These are phyloP conservation scores for Drosophila mulleri DNA, from an alignment of 2,888 invertebrate genomes.

Conservation along the genomic window DNA sequence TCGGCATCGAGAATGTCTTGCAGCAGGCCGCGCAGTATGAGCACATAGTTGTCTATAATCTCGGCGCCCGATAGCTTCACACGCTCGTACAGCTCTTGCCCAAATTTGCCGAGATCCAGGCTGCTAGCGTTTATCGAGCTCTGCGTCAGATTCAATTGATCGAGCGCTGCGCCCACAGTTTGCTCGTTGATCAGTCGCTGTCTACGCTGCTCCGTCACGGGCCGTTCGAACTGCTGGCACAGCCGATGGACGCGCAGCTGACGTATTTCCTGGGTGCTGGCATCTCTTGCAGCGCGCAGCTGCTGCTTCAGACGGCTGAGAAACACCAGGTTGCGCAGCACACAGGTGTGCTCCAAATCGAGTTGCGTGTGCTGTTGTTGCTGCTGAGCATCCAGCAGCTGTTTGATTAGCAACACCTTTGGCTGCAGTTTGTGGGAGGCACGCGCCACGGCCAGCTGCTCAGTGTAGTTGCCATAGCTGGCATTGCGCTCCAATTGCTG, in stretches of 20 bases:
- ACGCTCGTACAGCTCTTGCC: constrained; percentile 64
- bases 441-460: constrained; percentile 45
- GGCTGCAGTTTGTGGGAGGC: constrained; percentile 45
- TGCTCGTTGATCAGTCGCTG: constrained; percentile 57
- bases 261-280: constrained; percentile 72
- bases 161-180: constrained; percentile 48
- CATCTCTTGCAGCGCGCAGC: constrained; percentile 61
- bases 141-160: constrained; percentile 42
- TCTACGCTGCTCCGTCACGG: background rate
- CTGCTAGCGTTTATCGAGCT: constrained; percentile 7
- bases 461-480: constrained; percentile 47
- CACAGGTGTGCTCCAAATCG: constrained; percentile 53
- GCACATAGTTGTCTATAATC: constrained; percentile 78
- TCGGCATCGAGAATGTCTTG: constrained; percentile 73
- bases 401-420: constrained; percentile 78
- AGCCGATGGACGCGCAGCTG: constrained; percentile 72
- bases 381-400: constrained; percentile 66
- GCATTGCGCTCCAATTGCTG: constrained; percentile 48
- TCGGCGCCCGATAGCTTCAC: constrained; percentile 71
- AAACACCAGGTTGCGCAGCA: constrained; percentile 74
- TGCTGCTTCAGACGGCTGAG: constrained; percentile 63
- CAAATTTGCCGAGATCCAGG: constrained; percentile 65
- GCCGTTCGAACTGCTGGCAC: constrained; percentile 71
- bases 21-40: constrained; percentile 66
- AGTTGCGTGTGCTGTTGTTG: constrained; percentile 23